Base-by-base conservation (phyloP, 2,888 invertebrate genomes). In the Ditula angustiorana region DNA sequence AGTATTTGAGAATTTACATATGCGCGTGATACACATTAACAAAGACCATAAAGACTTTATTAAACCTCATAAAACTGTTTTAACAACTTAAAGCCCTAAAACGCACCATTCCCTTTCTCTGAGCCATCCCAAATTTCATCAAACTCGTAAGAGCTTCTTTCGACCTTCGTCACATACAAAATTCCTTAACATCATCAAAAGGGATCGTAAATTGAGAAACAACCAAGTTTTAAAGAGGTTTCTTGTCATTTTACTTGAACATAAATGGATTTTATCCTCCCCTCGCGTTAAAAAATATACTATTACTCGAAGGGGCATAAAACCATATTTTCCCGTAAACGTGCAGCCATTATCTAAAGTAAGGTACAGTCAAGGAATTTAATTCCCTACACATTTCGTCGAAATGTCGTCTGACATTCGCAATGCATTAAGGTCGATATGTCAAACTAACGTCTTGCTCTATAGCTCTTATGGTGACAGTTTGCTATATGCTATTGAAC, bases 201-300 rank as follows among this genome's bases (percentile, higher is more conserved):
- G 16, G 2, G 2, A 41, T 19, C 41, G 41, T 41, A 19, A 41
- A 41, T 19, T 41, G 41, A 41, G 41, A 41, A 41, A 19, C 41
- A 41, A 10, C 41, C 41, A 41, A 41, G 41, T 41, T 7, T 41
- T 41, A 41, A 41, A 41, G 19, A 41, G 41, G 41, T 41, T 19
- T 41, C 19, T 19, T 41, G 19, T 41, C 35, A 37, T 37, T 37
- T 37, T 5, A 13, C 35, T 16, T 13, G 13, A 37, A 37, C 35
- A 13, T 37, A 37, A 41, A 41, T 41, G 41, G 41, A 16, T 41
- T n/a, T 19, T 41, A 41, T 41, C 3, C 19, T 47, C 23, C 11
- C 47, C 47, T 47, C 41, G 5, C 24, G 24, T 8, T 24, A 47
- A 47, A 47, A 47, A 47, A 16, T 7, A 47, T 8, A 19, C 47